Conservation (phyloP, 1,140 invertebrate species). For the Heliconius melpomene region DNA sequence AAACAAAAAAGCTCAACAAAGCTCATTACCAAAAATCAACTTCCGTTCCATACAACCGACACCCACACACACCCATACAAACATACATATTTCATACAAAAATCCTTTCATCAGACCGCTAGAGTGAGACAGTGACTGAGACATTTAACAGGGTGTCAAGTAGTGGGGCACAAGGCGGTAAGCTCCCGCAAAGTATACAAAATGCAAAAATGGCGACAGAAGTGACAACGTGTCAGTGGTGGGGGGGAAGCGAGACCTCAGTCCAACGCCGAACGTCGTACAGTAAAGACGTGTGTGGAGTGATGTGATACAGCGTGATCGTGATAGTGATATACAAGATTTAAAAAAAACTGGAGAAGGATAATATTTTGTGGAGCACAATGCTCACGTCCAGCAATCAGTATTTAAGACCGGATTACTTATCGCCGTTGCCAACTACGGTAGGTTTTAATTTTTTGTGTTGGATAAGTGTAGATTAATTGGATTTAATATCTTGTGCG, state of each 20-base stretch:
- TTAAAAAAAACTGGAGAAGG: conserved; percentile 66
- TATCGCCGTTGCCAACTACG: conserved; percentile 93
- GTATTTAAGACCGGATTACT: conserved; percentile 95
- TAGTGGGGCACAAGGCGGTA: conserved; percentile 79
- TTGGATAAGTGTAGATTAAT: not conserved
- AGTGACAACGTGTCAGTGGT: conserved; percentile 73
- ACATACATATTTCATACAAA: conserved; percentile 73
- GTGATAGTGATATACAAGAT: conserved; percentile 4
- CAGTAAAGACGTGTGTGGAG: conserved; percentile 31
- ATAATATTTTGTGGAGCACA: conserved; percentile 74
- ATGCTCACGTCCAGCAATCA: conserved; percentile 94
- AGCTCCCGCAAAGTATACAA: conserved; percentile 80
- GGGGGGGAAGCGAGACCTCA: conserved; percentile 60
- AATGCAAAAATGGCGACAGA: conserved; percentile 80
- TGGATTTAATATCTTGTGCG: too few species aligned
- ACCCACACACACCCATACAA: not conserved
- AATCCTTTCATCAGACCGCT: conserved; percentile 77
- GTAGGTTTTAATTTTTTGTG: conserved; percentile 81
- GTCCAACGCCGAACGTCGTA: conserved; percentile 56
- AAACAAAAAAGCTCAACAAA: not conserved
- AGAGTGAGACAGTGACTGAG: conserved; percentile 45
- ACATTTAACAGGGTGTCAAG: conserved; percentile 77
- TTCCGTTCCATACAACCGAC: conserved; percentile 1
- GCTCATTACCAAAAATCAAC: conserved; percentile 1
- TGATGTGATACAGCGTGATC: conserved; percentile 63